Evolutionary conservation across 2,113 vertebrate genomes (phyloP), one percentile per base, ranked within the genome.

Genomic region (Fregata magnificens): DNA sequence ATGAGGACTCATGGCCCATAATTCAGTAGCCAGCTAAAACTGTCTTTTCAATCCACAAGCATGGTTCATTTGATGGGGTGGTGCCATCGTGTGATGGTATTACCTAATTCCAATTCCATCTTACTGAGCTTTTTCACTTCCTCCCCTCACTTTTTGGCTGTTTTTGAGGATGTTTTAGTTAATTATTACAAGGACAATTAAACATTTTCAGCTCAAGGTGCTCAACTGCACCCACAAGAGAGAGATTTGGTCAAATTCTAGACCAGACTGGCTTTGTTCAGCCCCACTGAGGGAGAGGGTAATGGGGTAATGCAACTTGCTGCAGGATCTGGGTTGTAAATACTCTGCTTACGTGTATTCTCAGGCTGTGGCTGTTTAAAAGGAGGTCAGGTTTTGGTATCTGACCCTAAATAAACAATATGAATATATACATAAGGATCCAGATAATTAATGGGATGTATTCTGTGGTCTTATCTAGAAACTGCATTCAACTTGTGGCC

Each of bases 371-470:
- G 36, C 80, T 95, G 82, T 83, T 93, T 83, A 82, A 89, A 90
- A 91, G 42, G 87, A 96, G 91, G 91, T 91, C 95, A 88, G 71
- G 62, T 94, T 96, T 96, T 93, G 91, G 82, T 96, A 93, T 96
- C 91, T 90, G 97, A 91, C 79, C 87, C 85, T 42, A 94, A 95
- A 93, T 96, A 93, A 95, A 91, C 83, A 97, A n/a, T 80, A 93
- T 82, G 42, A 82, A 82, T 85, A 88, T 95, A 76, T 76, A 87
- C 40, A 31, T 81, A 91, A 52, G 62, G 77, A 93, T 82, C 56
- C 32, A 49, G 70, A 80, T 91, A 96, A 96, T 95, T 93, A 95
- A 95, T 87, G 81, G 84, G 34, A 65, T 91, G 58, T 80, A 55
- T 85, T 91, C 84, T 81, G 38, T 85, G 32, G 18, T 93, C 93